A percentile compares a stretch with the other conserved stretches of the same genome.
phyloP scores from a whole-genome alignment of 2,888 invertebrate species.

The Drosophila formosana region DNA sequence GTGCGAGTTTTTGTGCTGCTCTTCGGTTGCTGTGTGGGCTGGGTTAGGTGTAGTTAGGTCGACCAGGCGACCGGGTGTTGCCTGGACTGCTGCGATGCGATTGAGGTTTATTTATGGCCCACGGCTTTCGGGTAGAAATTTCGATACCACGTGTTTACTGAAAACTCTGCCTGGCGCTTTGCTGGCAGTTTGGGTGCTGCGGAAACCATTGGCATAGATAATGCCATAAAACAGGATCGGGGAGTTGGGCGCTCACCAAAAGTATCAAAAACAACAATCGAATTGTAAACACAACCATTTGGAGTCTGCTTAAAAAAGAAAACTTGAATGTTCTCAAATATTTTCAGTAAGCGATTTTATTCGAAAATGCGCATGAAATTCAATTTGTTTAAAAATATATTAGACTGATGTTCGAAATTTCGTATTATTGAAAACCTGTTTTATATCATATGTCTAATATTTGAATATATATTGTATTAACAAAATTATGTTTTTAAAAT shows the following conservation, averaged over 20 bases:
- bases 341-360: neutral
- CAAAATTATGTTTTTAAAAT: too few species aligned
- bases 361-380: too few species aligned
- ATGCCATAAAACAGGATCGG: slow-evolving; percentile 35
- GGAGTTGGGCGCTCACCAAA: neutral
- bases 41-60: slow-evolving; percentile 9
- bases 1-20: neutral
- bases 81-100: slow-evolving; percentile 50
- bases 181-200: slow-evolving; percentile 43
- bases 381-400: too few species aligned
- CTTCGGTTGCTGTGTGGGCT: slow-evolving; percentile 20
- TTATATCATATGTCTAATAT: too few species aligned
- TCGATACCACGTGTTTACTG: slow-evolving; percentile 73
- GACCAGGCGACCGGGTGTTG: slow-evolving; percentile 27
- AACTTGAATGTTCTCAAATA: neutral
- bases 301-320: neutral
- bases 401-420: too few species aligned
- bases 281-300: slow-evolving; percentile 4
- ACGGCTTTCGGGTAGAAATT: slow-evolving; percentile 68
- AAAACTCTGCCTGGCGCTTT: slow-evolving; percentile 7
- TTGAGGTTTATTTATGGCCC: slow-evolving; percentile 81
- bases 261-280: slow-evolving; percentile 19
- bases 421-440: too few species aligned
- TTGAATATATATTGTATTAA: too few species aligned
- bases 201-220: slow-evolving; percentile 73